Conservation (phyloP, 2,797 vertebrate species). For the Takifugu rubripes region DNA sequence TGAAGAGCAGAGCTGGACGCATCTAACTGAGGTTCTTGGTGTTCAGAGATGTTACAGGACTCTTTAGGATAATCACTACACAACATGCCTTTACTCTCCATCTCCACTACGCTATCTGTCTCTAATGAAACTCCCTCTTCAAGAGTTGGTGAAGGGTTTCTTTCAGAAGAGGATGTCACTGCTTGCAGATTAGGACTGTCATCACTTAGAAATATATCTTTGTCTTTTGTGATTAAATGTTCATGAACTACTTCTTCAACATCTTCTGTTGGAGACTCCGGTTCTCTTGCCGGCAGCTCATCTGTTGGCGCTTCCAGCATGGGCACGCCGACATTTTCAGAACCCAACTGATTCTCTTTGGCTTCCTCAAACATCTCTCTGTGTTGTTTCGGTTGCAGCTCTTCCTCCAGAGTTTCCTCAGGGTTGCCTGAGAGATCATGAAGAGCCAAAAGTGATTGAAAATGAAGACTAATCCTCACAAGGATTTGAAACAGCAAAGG, state of each 20-base stretch:
- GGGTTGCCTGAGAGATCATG: constrained; percentile 76
- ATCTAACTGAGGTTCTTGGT: too few relatives aligned
- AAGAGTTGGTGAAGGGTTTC: constrained; percentile 22
- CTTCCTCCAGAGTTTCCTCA: constrained; percentile 63
- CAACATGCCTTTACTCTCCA: constrained; percentile 11
- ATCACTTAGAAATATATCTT: constrained; percentile 10
- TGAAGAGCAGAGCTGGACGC: constrained; percentile 11
- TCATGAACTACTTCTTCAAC: constrained; percentile 14
- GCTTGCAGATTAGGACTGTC: constrained; percentile 7
- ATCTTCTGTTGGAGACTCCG: not conserved
- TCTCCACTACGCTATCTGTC: not conserved
- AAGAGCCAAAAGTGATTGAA: constrained; percentile 51
- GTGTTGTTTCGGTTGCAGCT: constrained; percentile 48
- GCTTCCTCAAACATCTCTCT: constrained; percentile 44
- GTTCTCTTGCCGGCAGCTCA: constrained; percentile 26
- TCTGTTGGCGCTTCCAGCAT: constrained; percentile 18
- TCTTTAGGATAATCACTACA: constrained; percentile 11
- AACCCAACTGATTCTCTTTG: constrained; percentile 39
- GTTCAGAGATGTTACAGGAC: not conserved
- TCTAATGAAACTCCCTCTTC: constrained; percentile 13
- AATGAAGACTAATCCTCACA: constrained; percentile 22
- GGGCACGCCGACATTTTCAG: constrained; percentile 26
- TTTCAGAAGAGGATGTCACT: constrained; percentile 19
- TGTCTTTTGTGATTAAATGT: constrained; percentile 19
- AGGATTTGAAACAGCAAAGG: constrained; percentile 42